Conservation (phyloP, 2,888 invertebrate species). For the Vesta saturnalis region DNA sequence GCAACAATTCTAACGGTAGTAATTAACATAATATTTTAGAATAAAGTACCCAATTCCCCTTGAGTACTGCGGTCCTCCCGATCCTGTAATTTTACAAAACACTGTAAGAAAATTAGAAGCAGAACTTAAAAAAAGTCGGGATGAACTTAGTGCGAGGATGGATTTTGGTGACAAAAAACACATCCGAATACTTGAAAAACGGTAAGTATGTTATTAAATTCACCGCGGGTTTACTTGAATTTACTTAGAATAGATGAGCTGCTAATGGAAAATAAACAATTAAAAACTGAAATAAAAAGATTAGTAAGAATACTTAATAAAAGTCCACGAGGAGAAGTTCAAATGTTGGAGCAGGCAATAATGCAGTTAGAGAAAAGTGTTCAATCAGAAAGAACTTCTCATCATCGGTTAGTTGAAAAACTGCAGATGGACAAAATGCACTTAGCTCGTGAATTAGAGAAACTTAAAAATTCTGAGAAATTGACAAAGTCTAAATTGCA, state of each 20-base stretch:
- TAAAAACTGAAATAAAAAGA: slow-evolving; percentile 52
- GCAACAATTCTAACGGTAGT: neutral
- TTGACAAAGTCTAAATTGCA: slow-evolving; percentile 36
- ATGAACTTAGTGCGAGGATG: slow-evolving; percentile 40
- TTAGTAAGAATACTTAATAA: slow-evolving; percentile 46
- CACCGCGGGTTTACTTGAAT: neutral
- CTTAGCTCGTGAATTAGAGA: slow-evolving; percentile 55
- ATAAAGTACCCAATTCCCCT: slow-evolving; percentile 67
- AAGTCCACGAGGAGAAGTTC: slow-evolving; percentile 46
- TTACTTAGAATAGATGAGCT: slow-evolving; percentile 55
- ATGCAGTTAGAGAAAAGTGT: slow-evolving; percentile 61
- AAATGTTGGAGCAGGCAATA: slow-evolving; percentile 57
- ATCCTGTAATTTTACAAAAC: slow-evolving; percentile 63
- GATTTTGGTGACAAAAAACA: slow-evolving; percentile 8
- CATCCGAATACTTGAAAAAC: slow-evolving; percentile 49
- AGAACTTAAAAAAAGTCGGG: slow-evolving; percentile 61
- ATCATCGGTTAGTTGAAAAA: slow-evolving; percentile 60
- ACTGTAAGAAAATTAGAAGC: slow-evolving; percentile 63
- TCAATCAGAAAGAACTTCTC: slow-evolving; percentile 59
- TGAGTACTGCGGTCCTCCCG: slow-evolving; percentile 66
- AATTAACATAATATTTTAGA: slow-evolving; percentile 46
- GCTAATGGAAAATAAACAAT: slow-evolving; percentile 52
- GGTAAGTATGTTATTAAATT: slow-evolving; percentile 48
- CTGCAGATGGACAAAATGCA: slow-evolving; percentile 59
- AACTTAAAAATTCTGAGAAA: slow-evolving; percentile 50